Conservation (phyloP, 2,888 invertebrate species). For the Matsumyia berberina region DNA sequence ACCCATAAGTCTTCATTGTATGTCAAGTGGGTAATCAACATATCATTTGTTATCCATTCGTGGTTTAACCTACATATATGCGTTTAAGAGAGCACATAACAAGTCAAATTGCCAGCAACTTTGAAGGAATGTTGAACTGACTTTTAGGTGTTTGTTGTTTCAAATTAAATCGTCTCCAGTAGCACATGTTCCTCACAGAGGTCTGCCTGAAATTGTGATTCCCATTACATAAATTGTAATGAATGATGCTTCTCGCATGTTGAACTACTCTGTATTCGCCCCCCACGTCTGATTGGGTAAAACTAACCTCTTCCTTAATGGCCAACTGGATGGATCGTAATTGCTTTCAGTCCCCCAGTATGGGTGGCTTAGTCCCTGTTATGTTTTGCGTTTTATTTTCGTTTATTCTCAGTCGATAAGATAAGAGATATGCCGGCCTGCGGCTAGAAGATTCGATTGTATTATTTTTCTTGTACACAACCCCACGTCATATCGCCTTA, state of each 20-base stretch:
- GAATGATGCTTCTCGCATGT: slow-evolving; percentile 5
- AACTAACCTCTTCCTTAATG: slow-evolving; percentile 1
- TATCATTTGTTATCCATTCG: slow-evolving; percentile 40
- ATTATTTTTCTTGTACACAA: slow-evolving; percentile 25
- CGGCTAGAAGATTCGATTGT: slow-evolving; percentile 2
- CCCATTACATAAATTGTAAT: slow-evolving; percentile 9
- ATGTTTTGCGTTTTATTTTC: slow-evolving; percentile 9
- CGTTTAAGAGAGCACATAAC: neutral
- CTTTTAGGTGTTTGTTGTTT: too few relatives aligned
- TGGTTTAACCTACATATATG: slow-evolving; percentile 10
- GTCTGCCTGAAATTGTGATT: neutral
- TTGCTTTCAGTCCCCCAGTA: neutral
- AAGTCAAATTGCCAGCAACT: slow-evolving; percentile 6
- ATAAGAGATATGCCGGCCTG: slow-evolving; percentile 12
- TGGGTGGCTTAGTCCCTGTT: slow-evolving; percentile 5
- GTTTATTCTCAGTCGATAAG: slow-evolving; percentile 4
- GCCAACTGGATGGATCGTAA: slow-evolving; percentile 15
- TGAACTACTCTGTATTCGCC: neutral
- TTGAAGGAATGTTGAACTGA: neutral
- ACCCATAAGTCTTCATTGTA: slow-evolving; percentile 27
- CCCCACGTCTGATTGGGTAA: slow-evolving; percentile 16
- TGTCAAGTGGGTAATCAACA: slow-evolving; percentile 39
- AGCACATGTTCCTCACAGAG: neutral
- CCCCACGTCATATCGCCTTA: slow-evolving; percentile 1
- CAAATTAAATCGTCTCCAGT: neutral